These are phyloP conservation scores for Sericinus montela DNA, from an alignment of 2,888 invertebrate species.

Conservation along the genomic window DNA sequence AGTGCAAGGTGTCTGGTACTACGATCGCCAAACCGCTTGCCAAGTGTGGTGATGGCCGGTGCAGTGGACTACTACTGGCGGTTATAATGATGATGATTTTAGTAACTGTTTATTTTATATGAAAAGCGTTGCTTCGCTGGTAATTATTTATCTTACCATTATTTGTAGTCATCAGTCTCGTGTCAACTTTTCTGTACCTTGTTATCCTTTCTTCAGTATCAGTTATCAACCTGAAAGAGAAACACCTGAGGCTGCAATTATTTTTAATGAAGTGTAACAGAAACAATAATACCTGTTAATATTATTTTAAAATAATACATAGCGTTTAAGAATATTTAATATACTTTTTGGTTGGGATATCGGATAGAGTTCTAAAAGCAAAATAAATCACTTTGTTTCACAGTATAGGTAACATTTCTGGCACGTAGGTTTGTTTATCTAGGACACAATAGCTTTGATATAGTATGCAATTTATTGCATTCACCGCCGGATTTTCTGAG, in stretches of 20 bases:
- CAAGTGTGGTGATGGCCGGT: no score
- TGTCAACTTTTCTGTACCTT: neutral
- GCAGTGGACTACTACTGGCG: no score
- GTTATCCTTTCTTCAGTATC: slow-evolving; percentile 23
- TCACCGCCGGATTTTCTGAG: slow-evolving; percentile 2
- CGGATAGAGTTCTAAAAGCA: neutral
- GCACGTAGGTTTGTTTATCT: slow-evolving; percentile 1
- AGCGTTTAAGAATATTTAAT: no score
- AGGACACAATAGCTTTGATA: slow-evolving; percentile 15
- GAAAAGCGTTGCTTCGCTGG: no score
- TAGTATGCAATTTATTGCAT: slow-evolving; percentile 17
- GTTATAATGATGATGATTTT: no score
- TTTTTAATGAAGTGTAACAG: slow-evolving; percentile 16
- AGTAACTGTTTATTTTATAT: no score
- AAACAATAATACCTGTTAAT: neutral
- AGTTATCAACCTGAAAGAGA: slow-evolving; percentile 16
- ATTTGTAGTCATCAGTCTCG: slow-evolving; percentile 13
- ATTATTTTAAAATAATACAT: no score
- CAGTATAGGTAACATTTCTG: slow-evolving; percentile 8
- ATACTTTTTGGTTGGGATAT: no score
- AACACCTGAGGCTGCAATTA: slow-evolving; percentile 12
- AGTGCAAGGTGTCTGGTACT: no score
- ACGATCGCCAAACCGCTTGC: no score
- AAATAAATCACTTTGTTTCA: slow-evolving; percentile 6
- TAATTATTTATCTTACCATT: slow-evolving; percentile 24